Evolutionary conservation across 2,113 vertebrate species (phyloP).

Genomic region (Rana temporaria): DNA sequence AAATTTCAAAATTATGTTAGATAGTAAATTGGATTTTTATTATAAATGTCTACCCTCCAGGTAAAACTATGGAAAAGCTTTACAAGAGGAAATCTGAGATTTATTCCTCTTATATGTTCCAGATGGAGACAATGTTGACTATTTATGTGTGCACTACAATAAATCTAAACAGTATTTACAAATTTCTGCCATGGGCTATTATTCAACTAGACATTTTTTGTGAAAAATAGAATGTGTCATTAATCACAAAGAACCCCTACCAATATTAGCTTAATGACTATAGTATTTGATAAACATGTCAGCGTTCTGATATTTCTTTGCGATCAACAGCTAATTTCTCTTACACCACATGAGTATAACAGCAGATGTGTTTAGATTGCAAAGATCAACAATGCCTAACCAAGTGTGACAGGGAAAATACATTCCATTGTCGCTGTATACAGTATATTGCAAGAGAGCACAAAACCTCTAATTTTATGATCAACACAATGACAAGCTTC

Average conservation of each 20-base stretch:
- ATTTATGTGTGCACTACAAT: constrained; percentile 15
- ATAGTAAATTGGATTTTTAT: not conserved
- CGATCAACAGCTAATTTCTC: not conserved
- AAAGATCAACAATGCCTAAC: no score
- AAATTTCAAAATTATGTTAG: not conserved
- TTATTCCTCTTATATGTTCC: constrained; percentile 10
- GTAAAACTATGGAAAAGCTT: not conserved
- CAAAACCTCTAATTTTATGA: no score
- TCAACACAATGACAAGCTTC: no score
- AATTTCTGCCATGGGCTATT: constrained; percentile 14
- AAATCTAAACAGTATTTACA: constrained; percentile 31
- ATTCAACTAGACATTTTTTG: constrained; percentile 27
- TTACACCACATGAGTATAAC: no score
- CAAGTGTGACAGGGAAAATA: no score
- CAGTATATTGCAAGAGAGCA: no score
- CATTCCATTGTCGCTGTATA: no score
- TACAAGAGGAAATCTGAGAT: not conserved
- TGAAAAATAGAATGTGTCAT: constrained; percentile 26
- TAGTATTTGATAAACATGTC: constrained; percentile 19
- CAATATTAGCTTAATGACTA: constrained; percentile 36
- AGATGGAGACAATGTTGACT: constrained; percentile 20
- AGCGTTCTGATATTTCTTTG: not conserved
- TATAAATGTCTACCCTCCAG: not conserved
- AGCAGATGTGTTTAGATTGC: no score
- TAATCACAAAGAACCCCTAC: constrained; percentile 36